These are phyloP conservation scores for Cepaea nemoralis DNA, from an alignment of 1,140 invertebrate genomes.

Conservation along the genomic window DNA sequence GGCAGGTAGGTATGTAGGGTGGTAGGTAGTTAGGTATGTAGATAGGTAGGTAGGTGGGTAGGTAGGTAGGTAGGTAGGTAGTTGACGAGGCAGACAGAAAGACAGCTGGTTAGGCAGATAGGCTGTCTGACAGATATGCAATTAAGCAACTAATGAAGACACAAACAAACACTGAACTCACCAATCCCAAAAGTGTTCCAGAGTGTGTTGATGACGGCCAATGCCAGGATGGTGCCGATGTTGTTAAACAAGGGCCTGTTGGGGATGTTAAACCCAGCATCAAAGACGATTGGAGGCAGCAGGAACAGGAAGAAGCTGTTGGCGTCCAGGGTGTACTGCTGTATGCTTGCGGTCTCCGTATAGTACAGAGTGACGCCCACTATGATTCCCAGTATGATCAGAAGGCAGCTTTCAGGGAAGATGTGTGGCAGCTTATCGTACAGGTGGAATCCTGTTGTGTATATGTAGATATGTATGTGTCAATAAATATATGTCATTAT, in stretches of 20 bases:
- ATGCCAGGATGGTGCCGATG: slow-evolving; percentile 69
- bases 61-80: too few species aligned
- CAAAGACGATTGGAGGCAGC: slow-evolving; percentile 72
- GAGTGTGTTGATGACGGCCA: slow-evolving; percentile 68
- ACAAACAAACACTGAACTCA: background rate
- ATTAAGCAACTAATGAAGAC: too few species aligned
- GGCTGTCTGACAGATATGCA: too few species aligned
- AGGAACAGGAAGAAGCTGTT: slow-evolving; percentile 71
- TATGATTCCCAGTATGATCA: slow-evolving; percentile 93
- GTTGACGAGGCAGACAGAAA: too few species aligned
- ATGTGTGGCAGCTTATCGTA: slow-evolving; percentile 69
- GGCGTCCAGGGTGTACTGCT: slow-evolving; percentile 65
- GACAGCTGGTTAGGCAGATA: too few species aligned
- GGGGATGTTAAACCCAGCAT: slow-evolving; percentile 72
- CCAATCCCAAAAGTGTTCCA: slow-evolving; percentile 59
- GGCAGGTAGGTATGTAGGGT: too few species aligned
- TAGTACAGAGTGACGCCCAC: slow-evolving; percentile 79
- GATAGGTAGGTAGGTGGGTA: too few species aligned
- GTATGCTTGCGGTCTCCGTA: slow-evolving; percentile 52
- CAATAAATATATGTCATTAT: too few species aligned
- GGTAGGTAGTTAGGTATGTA: too few species aligned
- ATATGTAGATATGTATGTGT: too few species aligned
- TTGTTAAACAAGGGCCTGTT: slow-evolving; percentile 71
- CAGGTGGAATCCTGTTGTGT: slow-evolving; percentile 73
- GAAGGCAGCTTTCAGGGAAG: slow-evolving; percentile 88